These are phyloP conservation scores for Fulmarus glacialis DNA, from an alignment of 2,113 vertebrate genomes.

Conservation along the genomic window DNA sequence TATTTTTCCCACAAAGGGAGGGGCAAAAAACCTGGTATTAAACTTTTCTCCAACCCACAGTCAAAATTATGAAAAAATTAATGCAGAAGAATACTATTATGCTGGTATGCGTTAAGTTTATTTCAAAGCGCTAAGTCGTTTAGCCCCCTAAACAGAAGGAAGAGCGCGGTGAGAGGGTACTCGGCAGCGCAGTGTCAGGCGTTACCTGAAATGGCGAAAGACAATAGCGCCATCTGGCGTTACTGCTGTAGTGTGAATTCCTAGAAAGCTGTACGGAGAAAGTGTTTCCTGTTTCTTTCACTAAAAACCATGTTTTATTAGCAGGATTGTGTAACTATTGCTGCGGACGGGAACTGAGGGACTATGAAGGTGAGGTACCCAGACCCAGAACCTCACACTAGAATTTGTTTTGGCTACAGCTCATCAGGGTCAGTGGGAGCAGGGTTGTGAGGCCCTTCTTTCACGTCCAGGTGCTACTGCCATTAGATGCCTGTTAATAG, in stretches of 20 bases:
- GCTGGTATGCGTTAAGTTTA: accelerated
- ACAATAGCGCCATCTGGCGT: background rate
- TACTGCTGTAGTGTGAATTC: accelerated
- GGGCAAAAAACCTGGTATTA: accelerated
- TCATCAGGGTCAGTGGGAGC: no score
- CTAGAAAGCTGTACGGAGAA: accelerated
- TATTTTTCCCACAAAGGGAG: background rate
- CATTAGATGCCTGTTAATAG: no score
- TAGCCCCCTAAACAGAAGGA: background rate
- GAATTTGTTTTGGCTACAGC: background rate
- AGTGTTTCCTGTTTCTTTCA: background rate
- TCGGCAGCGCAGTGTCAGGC: accelerated
- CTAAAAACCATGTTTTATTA: accelerated
- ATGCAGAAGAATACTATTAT: background rate
- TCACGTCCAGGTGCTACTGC: background rate
- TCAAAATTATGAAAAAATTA: background rate
- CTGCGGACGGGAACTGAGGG: background rate
- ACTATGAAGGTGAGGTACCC: accelerated
- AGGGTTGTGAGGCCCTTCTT: accelerated
- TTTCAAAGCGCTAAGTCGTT: background rate
- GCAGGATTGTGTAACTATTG: background rate
- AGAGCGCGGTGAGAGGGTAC: accelerated
- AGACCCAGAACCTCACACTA: accelerated
- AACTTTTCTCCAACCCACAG: background rate
- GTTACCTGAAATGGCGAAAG: accelerated